These are phyloP conservation scores for Caenorhabditis plicata DNA, from an alignment of 2,888 invertebrate genomes.

Conservation along the genomic window DNA sequence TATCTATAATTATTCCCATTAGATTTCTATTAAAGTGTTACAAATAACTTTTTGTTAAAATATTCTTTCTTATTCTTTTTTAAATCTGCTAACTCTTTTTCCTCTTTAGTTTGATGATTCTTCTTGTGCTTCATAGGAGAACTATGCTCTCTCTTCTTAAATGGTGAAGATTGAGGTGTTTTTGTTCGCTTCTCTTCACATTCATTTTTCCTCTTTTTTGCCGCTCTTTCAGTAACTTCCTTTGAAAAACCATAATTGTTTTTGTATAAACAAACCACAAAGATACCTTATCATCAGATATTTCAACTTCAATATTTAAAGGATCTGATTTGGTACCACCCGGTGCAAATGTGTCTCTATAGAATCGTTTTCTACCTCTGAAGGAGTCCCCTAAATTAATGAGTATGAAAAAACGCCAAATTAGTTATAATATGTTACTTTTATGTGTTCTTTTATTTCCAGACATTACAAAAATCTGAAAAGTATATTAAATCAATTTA, in stretches of 20 bases:
- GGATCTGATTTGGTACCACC: slow-evolving; percentile 31
- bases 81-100: slow-evolving; percentile 14
- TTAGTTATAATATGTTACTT: too few relatives aligned
- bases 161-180: slow-evolving; percentile 6
- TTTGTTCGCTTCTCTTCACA: slow-evolving; percentile 6
- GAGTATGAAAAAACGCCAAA: too few relatives aligned
- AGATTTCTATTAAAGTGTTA: neutral
- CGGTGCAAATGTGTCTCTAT: slow-evolving; percentile 20
- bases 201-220: neutral
- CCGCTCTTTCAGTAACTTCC: too few relatives aligned
- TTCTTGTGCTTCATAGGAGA: slow-evolving; percentile 1
- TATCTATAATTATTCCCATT: slow-evolving; percentile 66
- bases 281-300: slow-evolving; percentile 9
- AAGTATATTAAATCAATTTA: too few relatives aligned
- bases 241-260: too few relatives aligned
- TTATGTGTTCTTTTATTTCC: too few relatives aligned
- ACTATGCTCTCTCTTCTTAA: neutral
- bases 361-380: slow-evolving; percentile 22
- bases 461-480: slow-evolving; percentile 4
- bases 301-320: slow-evolving; percentile 22
- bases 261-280: too few relatives aligned
- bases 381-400: slow-evolving; percentile 15
- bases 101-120: slow-evolving; percentile 10
- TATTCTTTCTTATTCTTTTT: slow-evolving; percentile 38
- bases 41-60: slow-evolving; percentile 42